Evolutionary conservation across 2,888 invertebrate species (phyloP).

Genomic region (Timema podura): DNA sequence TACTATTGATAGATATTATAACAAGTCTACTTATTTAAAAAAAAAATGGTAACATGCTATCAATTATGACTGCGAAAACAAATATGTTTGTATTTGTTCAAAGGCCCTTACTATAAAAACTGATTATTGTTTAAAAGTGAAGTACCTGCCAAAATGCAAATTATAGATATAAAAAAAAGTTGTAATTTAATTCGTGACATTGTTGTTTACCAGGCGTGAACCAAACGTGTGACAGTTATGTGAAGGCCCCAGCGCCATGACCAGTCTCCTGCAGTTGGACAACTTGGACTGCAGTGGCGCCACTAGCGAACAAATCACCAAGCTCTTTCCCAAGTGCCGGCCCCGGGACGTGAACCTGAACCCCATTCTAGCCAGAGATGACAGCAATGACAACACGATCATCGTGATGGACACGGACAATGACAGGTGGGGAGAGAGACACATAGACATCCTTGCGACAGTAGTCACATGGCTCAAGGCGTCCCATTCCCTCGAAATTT

Average conservation of each 20-base stretch:
- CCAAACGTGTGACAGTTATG: not conserved
- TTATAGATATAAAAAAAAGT: not conserved
- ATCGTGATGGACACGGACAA: constrained; percentile 9
- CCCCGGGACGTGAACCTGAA: constrained; percentile 61
- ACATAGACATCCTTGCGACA: no score
- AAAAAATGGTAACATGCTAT: no score
- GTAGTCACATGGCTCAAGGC: no score
- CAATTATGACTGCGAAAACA: no score
- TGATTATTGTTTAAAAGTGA: no score
- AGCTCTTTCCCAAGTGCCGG: constrained; percentile 83
- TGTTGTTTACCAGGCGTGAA: not conserved
- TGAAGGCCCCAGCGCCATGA: constrained; percentile 36
- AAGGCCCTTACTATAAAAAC: no score
- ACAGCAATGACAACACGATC: constrained; percentile 19
- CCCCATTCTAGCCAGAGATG: constrained; percentile 36
- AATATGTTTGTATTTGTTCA: no score
- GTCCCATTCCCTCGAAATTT: no score
- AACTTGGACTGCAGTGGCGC: constrained; percentile 45
- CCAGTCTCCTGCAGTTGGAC: constrained; percentile 41
- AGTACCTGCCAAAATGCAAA: not conserved
- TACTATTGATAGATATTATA: no score
- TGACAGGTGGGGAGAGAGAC: not conserved
- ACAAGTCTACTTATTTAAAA: no score
- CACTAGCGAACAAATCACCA: constrained; percentile 66
- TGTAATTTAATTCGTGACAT: not conserved